Evolutionary conservation across 1,140 invertebrate species (phyloP).

Genomic region (Anastrepha obliqua): DNA sequence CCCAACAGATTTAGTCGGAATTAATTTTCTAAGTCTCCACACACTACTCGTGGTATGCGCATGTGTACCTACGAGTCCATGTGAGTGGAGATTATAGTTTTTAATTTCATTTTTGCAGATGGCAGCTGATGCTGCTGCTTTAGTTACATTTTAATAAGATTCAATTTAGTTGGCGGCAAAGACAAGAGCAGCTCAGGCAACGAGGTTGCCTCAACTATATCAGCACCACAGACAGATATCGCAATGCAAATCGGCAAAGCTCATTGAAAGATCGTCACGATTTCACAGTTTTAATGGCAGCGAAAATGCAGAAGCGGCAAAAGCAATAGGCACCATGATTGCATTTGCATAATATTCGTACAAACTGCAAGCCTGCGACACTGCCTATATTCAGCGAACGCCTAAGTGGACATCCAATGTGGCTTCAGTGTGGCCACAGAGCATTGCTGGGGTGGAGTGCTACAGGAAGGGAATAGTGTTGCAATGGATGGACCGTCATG

Average conservation of each 20-base stretch:
- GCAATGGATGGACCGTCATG: constrained; percentile 27
- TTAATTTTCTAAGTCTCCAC: too few relatives aligned
- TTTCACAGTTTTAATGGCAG: constrained; percentile 50
- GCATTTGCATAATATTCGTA: constrained; percentile 37
- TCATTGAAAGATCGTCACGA: constrained; percentile 52
- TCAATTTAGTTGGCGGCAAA: constrained; percentile 19
- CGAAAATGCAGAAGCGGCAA: constrained; percentile 50
- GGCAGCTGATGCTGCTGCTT: neutral
- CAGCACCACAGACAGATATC: neutral
- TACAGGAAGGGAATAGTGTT: neutral
- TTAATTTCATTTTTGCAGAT: constrained; percentile 12
- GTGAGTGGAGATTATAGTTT: neutral
- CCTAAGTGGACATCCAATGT: neutral
- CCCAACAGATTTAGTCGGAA: too few relatives aligned
- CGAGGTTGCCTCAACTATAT: neutral
- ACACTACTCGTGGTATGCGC: neutral
- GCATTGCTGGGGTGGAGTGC: neutral
- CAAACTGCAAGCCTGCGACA: constrained; percentile 28
- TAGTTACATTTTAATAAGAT: constrained; percentile 49
- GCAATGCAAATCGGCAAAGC: constrained; percentile 38
- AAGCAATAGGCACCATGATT: neutral
- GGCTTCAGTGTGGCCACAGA: neutral
- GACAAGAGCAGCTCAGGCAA: neutral
- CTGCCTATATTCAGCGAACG: neutral
- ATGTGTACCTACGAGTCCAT: neutral